Evolutionary conservation across 2,888 invertebrate species (phyloP), one percentile per base, ranked within the genome.

Genomic region (Cosmia pyralina): DNA sequence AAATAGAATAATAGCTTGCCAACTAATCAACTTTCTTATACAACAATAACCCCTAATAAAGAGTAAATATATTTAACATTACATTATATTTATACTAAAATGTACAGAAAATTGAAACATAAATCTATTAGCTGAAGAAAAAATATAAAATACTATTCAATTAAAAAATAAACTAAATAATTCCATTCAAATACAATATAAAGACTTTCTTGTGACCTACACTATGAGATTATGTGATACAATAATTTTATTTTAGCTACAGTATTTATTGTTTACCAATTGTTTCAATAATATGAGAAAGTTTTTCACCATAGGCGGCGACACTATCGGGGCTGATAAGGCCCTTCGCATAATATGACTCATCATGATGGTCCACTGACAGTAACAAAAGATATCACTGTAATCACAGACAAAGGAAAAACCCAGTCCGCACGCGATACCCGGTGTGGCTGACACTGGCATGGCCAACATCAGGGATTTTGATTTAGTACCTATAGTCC

Each of bases 41-140:
- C 65, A 74, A 71, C 62, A 64, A 63, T 74, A 81, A 81, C 62
- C 77, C 57, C 57, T 66, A 69, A 53, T 63, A 63, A 57, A 48
- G 50, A 77, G 75, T 84, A 77, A 81, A 75, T 84, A 82, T 80
- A 78, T 76, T 80, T 72, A 65, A 73, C 69, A 70, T n/a, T 59
- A 69, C 10, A 73, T 69, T 1, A 66, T 69, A 59, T 64, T 63
- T 58, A 67, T 58, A 68, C 46, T 64, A 38, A 64, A 60, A 34
- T 57, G 17, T 74, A 77, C 67, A 76, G 59, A 67, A 68, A 67
- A 72, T 69, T 69, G 19, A 64, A 80, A 80, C 55, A 48, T 60
- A 69, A 67, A 69, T 72, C 59, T 77, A 76, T 66, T 28, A 72
- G 53, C 57, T 72, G 81, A 67, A 48, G 22, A 65, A 68, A 71